Evolutionary conservation across 2,888 invertebrate species (phyloP), one percentile per base, ranked within the genome.

Genomic region (Herminia tarsipennalis): DNA sequence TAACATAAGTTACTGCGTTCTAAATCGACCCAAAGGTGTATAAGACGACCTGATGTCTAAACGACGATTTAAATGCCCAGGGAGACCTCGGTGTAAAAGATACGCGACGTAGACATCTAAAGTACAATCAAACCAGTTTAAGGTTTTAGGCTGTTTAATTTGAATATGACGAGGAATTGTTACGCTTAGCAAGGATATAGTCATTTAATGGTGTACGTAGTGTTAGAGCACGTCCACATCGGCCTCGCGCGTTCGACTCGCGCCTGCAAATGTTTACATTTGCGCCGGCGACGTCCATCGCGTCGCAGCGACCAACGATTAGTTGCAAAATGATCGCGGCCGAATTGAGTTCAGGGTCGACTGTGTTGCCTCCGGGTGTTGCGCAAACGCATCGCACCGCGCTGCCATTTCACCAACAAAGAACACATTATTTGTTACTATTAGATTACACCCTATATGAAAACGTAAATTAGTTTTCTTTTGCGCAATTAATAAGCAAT

Each of bases 191-290:
- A 69, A 71, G 66, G 70, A 73, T 70, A 73, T 70, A 67, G 66
- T 66, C 63, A 68, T 61, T 59, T 59, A 56, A 62, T 63, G 59
- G 71, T 61, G 74, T 75, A 72, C 70, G 71, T 69, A 78, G 73
- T 76, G 76, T 73, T 73, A 75, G 71, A 70, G 74, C 88, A 88
- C 89, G 90, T 88, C 75, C 84, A 66, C 67, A 35, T 49, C 81
- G 88, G 78, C 90, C 90, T 90, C 88, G 90, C 56, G 73, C 66
- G 78, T 66, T 78, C 81, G 85, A 73, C 78, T 70, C 69, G 71
- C 83, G 88, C 87, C 85, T 90, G 90, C 85, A 83, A 91, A 91
- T 91, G 91, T 90, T 91, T 90, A 91, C 88, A 91, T 91, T 90
- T 90, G 81, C 80, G 75, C 83, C 83, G 83, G 78, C 76, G 77